phyloP scores from a whole-genome alignment of 2,888 invertebrate species.

The Acleris sparsana region DNA sequence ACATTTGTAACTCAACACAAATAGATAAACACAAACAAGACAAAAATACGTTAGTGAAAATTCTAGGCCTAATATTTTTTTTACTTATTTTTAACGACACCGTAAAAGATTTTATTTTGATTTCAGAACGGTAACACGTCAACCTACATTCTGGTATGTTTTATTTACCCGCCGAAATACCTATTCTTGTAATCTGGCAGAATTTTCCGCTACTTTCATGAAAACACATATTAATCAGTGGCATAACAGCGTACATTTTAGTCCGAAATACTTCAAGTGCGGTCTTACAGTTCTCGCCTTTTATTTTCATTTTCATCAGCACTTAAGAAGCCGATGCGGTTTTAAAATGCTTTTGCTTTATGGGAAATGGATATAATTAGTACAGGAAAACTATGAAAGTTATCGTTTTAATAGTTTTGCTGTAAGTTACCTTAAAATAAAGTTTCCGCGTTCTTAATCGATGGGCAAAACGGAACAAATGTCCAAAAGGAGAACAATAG shows the following conservation, averaged over 20 bases:
- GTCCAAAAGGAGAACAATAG: too few relatives aligned
- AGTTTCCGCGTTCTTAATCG: too few relatives aligned
- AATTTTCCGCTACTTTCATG: constrained; percentile 9
- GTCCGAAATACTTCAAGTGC: not conserved
- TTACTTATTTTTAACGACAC: not conserved
- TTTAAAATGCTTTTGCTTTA: too few relatives aligned
- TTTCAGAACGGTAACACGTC: constrained; percentile 15
- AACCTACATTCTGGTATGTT: constrained; percentile 26
- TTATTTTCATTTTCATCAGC: too few relatives aligned
- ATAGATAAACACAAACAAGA: not conserved
- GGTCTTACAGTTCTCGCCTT: not conserved
- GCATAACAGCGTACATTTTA: constrained; percentile 4
- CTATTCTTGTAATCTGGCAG: constrained; percentile 30
- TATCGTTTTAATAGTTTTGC: too few relatives aligned
- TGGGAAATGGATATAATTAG: too few relatives aligned
- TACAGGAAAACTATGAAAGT: too few relatives aligned
- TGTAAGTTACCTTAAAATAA: too few relatives aligned
- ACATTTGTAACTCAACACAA: too few relatives aligned
- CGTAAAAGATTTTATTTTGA: constrained; percentile 17
- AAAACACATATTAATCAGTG: constrained; percentile 27
- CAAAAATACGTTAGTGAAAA: not conserved
- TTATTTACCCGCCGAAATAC: constrained; percentile 27
- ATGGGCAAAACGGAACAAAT: too few relatives aligned
- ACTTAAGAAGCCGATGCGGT: too few relatives aligned
- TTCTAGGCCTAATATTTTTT: too few relatives aligned